Evolutionary conservation across 2,888 invertebrate genomes (phyloP), one percentile per base, ranked within the genome.

Genomic region (Eupithecia tripunctaria): DNA sequence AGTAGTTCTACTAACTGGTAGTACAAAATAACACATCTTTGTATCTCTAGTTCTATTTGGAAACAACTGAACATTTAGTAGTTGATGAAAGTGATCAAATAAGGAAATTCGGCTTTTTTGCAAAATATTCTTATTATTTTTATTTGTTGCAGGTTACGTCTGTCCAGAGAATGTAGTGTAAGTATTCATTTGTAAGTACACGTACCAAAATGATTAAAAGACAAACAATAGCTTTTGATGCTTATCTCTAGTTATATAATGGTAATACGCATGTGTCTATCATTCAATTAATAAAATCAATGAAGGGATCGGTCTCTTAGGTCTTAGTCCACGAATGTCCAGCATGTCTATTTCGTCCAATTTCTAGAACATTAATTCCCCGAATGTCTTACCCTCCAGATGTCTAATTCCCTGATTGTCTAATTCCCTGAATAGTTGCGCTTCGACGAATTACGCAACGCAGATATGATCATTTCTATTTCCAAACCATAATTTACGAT

Each of bases 81-180:
- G n/a, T n/a, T n/a, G n/a, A n/a, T n/a, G n/a, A n/a, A n/a, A n/a
- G n/a, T n/a, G n/a, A n/a, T n/a, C n/a, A n/a, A n/a, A n/a, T n/a
- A n/a, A n/a, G n/a, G n/a, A n/a, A n/a, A n/a, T 18, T 43, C 43
- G 43, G n/a, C 7, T 21, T 21, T 21, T 21, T 51, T 2, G 4
- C 10, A 41, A 21, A 51, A 63, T 10, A n/a, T 62, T 21, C 5
- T n/a, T 21, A 38, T n/a, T 56, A 27, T 21, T 56, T 51, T 51
- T 15, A 41, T 74, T 82, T 81, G 75, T 85, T 85, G 47, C 84
- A 85, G 86, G 78, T 78, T 71, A 32, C 43, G 60, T 65, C 60
- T 69, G 63, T 73, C 67, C 36, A 67, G 78, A 81, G 78, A 77
- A 85, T 85, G 83, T 85, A 84, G 84, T 84, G 86, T 85, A 74